phyloP scores from a whole-genome alignment of 2,888 invertebrate genomes.

The Amiota mariae region DNA sequence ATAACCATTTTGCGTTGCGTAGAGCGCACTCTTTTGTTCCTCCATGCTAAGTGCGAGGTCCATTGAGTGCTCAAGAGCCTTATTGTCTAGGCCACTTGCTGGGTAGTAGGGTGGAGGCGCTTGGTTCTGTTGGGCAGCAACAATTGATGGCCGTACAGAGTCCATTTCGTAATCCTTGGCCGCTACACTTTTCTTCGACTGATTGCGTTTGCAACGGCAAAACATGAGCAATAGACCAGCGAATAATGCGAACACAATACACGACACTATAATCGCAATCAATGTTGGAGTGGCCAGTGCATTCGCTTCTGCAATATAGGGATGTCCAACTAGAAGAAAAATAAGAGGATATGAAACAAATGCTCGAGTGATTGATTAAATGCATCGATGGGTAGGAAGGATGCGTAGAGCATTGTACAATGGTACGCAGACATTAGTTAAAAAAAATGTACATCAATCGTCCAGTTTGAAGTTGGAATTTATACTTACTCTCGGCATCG shows the following conservation, averaged over 20 bases:
- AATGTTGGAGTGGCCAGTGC: conserved; percentile 85
- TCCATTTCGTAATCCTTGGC: conserved; percentile 94
- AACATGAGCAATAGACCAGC: conserved; percentile 85
- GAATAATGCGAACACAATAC: conserved; percentile 86
- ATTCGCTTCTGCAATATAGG: conserved; percentile 86
- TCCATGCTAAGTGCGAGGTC: conserved; percentile 88
- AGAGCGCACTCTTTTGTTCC: conserved; percentile 88
- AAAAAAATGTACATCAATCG: conserved; percentile 47
- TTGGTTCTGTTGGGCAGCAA: conserved; percentile 86
- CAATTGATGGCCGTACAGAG: conserved; percentile 87
- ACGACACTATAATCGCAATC: conserved; percentile 85
- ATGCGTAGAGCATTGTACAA: conserved; percentile 36
- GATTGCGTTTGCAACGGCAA: conserved; percentile 88
- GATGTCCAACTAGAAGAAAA: conserved; percentile 80
- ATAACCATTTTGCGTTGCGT: conserved; percentile 88
- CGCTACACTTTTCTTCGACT: conserved; percentile 85
- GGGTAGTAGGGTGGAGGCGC: conserved; percentile 93
- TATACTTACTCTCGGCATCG: conserved; percentile 86
- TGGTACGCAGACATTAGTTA: conserved; percentile 25
- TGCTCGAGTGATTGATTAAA: conserved; percentile 25
- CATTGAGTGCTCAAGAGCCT: conserved; percentile 91
- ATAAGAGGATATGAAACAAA: conserved; percentile 51
- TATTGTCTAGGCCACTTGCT: conserved; percentile 91
- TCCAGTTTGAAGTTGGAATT: not conserved
- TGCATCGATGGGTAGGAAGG: conserved; percentile 45